Base-by-base conservation (phyloP, 1,140 invertebrate species). In the Epicauta chinensis region DNA sequence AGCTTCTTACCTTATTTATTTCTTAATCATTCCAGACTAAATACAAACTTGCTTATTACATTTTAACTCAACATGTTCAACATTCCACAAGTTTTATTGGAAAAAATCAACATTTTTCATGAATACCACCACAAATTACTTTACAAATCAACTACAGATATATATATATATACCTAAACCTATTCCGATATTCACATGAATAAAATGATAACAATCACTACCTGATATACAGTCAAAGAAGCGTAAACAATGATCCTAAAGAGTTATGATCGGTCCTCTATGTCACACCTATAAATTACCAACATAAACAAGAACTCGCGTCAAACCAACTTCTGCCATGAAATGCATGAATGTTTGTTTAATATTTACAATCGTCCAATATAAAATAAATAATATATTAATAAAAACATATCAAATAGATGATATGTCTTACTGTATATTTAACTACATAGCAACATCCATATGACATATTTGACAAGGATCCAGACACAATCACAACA, bases 281-380 rank as follows among this genome's bases (percentile, higher is more conserved):
- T 55, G 53, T 55, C 53, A 50, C 53, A 50, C 46, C 41, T 55
- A 42, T 42, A 55, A 55, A 40, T 42, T 50, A 55, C 40, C 11
- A 38, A 47, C 45, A 47, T 47, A 38, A 55, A 50, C 32, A 47
- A 55, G 40, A 29, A 16, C 38, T 50, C 38, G 53, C 46, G 46
- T 40, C 53, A 50, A 55, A 41, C 40, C 53, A 55, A 55, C 40
- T 55, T 55, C 45, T 55, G 53, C 49, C 53, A 47, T 50, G 53
- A 55, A 23, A 48, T 46, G 40, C 53, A 23, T 23, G 23, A 49
- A 55, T 55, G 53, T 55, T 55, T 55, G 46, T 43, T 50, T 55
- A 50, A 55, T 55, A 55, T 55, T 55, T 55, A 55, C 41, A 43
- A 46, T 55, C 53, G 53, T 38, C 45, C 45, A 47, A 37, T 36